phyloP scores from a whole-genome alignment of 2,113 vertebrate genomes.

The Naja naja region DNA sequence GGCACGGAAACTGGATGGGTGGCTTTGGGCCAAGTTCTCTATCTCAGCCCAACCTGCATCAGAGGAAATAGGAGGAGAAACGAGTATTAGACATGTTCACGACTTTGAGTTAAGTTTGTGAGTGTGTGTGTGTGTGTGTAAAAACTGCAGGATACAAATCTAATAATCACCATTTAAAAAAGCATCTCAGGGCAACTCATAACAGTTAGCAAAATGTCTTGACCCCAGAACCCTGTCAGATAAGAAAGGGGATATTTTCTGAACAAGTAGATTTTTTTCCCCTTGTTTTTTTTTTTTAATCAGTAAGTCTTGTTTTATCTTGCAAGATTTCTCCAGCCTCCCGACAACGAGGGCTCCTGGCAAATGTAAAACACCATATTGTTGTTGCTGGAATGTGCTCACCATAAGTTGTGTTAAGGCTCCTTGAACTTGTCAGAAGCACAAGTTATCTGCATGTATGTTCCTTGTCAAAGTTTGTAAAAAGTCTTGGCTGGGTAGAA shows the following conservation, averaged over 20 bases:
- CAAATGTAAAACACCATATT: constrained; percentile 44
- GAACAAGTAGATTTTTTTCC: neutral
- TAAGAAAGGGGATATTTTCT: neutral
- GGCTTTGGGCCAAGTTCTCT: neutral
- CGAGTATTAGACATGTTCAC: neutral
- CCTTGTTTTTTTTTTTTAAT: neutral
- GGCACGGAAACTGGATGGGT: neutral
- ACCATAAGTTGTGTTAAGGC: constrained; percentile 54
- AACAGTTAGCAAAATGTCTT: neutral
- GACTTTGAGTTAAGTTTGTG: neutral
- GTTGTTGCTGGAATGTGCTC: constrained; percentile 26
- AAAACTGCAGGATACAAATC: neutral
- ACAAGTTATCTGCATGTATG: neutral
- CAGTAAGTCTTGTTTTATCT: constrained; percentile 44
- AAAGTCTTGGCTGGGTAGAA: constrained; percentile 44
- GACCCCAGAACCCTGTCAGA: neutral
- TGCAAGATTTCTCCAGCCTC: constrained; percentile 48
- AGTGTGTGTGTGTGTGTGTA: neutral
- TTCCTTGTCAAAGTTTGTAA: constrained; percentile 33
- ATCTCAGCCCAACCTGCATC: neutral
- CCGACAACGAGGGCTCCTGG: constrained; percentile 42
- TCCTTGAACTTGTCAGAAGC: constrained; percentile 65
- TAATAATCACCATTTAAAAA: neutral
- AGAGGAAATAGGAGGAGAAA: neutral
- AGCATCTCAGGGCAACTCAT: neutral